Evolutionary conservation across 2,797 vertebrate species (phyloP).

Genomic region (Myotis daubentonii): DNA sequence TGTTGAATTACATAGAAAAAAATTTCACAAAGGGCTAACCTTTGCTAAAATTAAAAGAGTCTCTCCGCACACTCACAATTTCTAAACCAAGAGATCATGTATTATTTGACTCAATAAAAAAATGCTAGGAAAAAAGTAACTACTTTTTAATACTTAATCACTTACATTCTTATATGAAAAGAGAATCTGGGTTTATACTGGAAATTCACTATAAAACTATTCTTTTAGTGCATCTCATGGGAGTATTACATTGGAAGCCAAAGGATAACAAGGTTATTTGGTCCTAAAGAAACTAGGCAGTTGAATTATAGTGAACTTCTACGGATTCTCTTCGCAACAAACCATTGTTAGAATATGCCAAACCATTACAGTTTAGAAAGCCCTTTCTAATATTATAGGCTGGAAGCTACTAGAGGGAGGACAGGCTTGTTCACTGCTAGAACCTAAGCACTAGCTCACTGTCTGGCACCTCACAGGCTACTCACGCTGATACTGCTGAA

Average conservation of each 20-base stretch:
- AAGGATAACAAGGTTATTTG: conserved; percentile 43
- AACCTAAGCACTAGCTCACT: not conserved
- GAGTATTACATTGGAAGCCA: conserved; percentile 36
- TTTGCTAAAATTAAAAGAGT: conserved; percentile 54
- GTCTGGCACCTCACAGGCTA: not conserved
- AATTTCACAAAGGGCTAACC: conserved; percentile 8
- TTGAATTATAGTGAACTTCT: conserved; percentile 51
- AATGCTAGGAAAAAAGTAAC: not conserved
- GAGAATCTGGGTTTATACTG: conserved; percentile 39
- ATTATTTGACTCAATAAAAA: conserved; percentile 51
- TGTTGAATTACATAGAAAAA: conserved; percentile 52
- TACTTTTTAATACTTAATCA: conserved; percentile 46
- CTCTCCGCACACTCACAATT: not conserved
- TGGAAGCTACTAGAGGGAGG: not conserved
- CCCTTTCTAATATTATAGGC: not conserved
- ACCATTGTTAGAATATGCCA: not conserved
- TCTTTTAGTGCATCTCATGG: not conserved
- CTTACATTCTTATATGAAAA: conserved; percentile 24
- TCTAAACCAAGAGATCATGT: conserved; percentile 19
- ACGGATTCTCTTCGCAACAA: conserved; percentile 29
- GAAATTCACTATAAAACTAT: conserved; percentile 45
- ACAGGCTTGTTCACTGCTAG: not conserved
- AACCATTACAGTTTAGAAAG: conserved; percentile 6
- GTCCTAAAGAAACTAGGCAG: conserved; percentile 33
- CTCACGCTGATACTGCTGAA: not conserved